Percentiles rank a stretch among this genome's conserved stretches.
These are phyloP conservation scores for Noctua pronuba DNA, from an alignment of 2,888 invertebrate species.

Conservation along the genomic window DNA sequence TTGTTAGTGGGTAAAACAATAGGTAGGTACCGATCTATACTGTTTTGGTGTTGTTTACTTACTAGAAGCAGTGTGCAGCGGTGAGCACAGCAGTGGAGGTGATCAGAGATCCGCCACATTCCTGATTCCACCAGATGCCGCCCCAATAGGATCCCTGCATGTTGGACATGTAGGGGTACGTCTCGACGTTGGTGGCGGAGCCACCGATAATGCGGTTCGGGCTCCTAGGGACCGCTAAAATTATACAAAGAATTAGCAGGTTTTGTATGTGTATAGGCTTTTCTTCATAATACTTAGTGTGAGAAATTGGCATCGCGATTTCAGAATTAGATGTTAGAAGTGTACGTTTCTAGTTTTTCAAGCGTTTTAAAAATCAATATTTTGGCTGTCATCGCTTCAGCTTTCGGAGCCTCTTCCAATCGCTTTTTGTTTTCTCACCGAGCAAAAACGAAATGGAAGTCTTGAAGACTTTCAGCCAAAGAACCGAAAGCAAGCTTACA, in stretches of 20 bases:
- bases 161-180: slow-evolving; percentile 78
- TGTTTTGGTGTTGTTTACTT: slow-evolving; percentile 52
- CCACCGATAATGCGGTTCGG: slow-evolving; percentile 77
- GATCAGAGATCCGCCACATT: slow-evolving; percentile 76
- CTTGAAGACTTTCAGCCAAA: background rate
- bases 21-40: background rate
- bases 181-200: slow-evolving; percentile 67
- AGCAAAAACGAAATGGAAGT: background rate
- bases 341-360: background rate
- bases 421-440: background rate
- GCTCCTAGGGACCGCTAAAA: slow-evolving; percentile 70
- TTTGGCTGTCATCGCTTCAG: background rate
- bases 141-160: slow-evolving; percentile 70
- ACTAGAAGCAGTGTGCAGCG: slow-evolving; percentile 79
- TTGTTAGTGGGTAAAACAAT: background rate
- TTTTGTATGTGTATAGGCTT: background rate
- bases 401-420: background rate
- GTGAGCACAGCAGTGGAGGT: slow-evolving; percentile 70
- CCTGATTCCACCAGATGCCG: slow-evolving; percentile 69
- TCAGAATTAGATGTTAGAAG: background rate
- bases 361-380: background rate
- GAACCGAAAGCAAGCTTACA: background rate
- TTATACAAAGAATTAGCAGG: background rate
- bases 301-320: background rate
- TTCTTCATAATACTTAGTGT: background rate